Percentiles rank a stretch among this genome's conserved stretches.
Conservation (phyloP, 2,888 invertebrate species). For the Pyrrhia umbra region DNA sequence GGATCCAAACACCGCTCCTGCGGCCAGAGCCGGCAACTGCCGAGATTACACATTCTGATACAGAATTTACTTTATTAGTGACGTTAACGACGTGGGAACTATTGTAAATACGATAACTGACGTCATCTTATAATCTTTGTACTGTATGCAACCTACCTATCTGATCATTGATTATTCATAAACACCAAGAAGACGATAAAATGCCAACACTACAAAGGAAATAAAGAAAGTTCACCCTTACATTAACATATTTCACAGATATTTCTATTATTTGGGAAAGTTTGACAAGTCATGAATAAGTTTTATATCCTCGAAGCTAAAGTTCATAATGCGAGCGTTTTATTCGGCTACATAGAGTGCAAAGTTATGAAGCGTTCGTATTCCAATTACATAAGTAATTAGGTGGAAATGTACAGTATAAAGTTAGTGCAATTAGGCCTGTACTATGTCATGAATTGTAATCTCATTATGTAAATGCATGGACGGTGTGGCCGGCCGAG, state of each 20-base stretch:
- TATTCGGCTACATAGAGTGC: slow-evolving; percentile 20
- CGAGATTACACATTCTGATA: slow-evolving; percentile 80
- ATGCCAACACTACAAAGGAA: slow-evolving; percentile 5
- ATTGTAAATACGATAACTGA: slow-evolving; percentile 53
- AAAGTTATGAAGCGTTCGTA: slow-evolving; percentile 32
- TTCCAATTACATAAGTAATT: slow-evolving; percentile 48
- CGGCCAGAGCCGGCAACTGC: slow-evolving; percentile 66
- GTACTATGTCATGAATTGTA: slow-evolving; percentile 72
- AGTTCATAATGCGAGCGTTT: slow-evolving; percentile 25
- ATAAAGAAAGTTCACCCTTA: slow-evolving; percentile 21
- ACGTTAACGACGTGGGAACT: slow-evolving; percentile 69
- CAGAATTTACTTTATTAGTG: slow-evolving; percentile 74
- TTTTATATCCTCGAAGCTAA: slow-evolving; percentile 27
- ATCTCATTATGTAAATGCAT: slow-evolving; percentile 74
- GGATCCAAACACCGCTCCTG: slow-evolving; percentile 77
- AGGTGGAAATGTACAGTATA: slow-evolving; percentile 41
- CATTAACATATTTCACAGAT: slow-evolving; percentile 42
- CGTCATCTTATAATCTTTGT: slow-evolving; percentile 3
- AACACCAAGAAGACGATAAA: background rate
- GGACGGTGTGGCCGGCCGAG: slow-evolving; percentile 39
- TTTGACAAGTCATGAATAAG: slow-evolving; percentile 40
- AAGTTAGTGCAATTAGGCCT: slow-evolving; percentile 63
- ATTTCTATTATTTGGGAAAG: slow-evolving; percentile 40
- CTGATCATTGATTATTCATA: slow-evolving; percentile 8
- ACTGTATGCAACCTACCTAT: background rate